Evolutionary conservation across 2,888 invertebrate species (phyloP), one percentile per base, ranked within the genome.

Genomic region (Matsumyia berberina): DNA sequence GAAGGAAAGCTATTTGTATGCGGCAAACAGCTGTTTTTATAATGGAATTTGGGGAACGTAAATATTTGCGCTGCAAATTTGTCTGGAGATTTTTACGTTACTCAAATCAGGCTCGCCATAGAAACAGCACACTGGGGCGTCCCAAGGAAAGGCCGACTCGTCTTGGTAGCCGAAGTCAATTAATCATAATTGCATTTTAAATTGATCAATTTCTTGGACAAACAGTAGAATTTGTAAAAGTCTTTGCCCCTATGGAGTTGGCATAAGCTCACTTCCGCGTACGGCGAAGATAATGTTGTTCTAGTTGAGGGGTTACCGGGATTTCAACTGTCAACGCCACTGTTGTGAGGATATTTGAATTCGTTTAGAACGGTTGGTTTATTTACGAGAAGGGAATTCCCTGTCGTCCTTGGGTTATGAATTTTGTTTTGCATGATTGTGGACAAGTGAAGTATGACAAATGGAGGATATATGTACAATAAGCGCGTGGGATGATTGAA

Each of bases 1-100:
- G 33, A 12, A 55, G 31, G 12, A 39, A 51, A 44, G 62, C 62
- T 66, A 74, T 66, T 74, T 64, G 74, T 66, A 19, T 31, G 46
- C 31, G 46, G 37, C 57, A 74, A 74, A 74, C 74, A 74, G 64
- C 64, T 74, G 74, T 74, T 74, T 74, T 74, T 74, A 57, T 74
- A 66, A 66, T 49, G 55, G 66, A 64, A 66, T 74, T 74, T 49
- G 55, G 64, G 64, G 17, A 74, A 55, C 44, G 74, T 39, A 74
- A 74, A 74, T 74, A 74, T 74, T 74, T 74, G 57, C 31, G 49
- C 74, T 74, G 74, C 55, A 66, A 74, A 66, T 74, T 74, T 66
- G 74, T 74, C 74, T 74, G 66, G 57, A 74, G 74, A 74, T 55
- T 46, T 66, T 58, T 9, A 37, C 15, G 70, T 57, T 35, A 64